A percentile compares a stretch with the other conserved stretches of the same genome.
These are phyloP conservation scores for Sebastes hubbsi DNA, from an alignment of 2,797 vertebrate species.

Conservation along the genomic window DNA sequence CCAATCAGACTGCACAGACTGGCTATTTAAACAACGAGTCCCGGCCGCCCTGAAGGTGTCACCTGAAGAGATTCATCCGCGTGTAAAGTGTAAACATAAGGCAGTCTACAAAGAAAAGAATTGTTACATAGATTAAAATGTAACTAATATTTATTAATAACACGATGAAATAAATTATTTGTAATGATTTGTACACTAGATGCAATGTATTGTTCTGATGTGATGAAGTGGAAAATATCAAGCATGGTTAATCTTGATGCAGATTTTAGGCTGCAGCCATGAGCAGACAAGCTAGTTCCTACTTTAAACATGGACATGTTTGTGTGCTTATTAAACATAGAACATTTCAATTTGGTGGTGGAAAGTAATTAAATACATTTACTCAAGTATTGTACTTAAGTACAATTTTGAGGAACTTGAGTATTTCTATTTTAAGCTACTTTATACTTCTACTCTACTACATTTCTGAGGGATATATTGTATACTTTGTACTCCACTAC, in stretches of 20 bases:
- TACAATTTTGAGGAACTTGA: not conserved
- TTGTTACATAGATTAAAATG: not conserved
- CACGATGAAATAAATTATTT: fast-evolving
- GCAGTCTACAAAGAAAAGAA: constrained; percentile 20
- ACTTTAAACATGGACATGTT: not conserved
- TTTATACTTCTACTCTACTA: not conserved
- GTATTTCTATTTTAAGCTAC: not conserved
- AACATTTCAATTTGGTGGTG: not conserved
- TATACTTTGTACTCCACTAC: not conserved
- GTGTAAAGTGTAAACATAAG: constrained; percentile 87
- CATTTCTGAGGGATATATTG: too few species aligned
- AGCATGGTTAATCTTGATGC: not conserved
- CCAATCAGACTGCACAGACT: constrained; percentile 75
- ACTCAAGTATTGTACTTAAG: not conserved
- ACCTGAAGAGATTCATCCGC: constrained; percentile 93
- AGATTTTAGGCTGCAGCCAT: not conserved
- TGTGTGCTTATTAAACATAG: not conserved
- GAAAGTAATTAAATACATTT: not conserved
- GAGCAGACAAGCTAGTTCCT: not conserved
- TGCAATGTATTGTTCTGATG: too few species aligned
- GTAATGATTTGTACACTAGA: not conserved
- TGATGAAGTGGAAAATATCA: not conserved
- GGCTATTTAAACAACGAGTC: constrained; percentile 93
- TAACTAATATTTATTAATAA: not conserved
- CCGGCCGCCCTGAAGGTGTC: constrained; percentile 86